A percentile compares a stretch with the other conserved stretches of the same genome.
Conservation (phyloP, 2,113 vertebrate species). For the Cyanistes caeruleus region DNA sequence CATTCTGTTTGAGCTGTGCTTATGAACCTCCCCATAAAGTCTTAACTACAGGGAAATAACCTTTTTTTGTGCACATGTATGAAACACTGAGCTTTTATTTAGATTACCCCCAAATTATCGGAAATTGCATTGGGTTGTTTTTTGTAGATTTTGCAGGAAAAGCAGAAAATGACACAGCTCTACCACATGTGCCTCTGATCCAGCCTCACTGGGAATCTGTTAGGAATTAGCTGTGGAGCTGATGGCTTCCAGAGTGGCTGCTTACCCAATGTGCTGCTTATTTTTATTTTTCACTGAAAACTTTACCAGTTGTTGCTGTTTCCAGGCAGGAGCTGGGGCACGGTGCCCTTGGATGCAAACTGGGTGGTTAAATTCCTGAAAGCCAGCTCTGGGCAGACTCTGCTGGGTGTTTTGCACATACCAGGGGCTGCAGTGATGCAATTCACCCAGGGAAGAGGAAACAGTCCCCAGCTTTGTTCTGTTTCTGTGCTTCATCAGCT, state of each 20-base stretch:
- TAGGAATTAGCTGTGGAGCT: neutral
- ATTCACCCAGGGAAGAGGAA: neutral
- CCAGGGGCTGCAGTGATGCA: neutral
- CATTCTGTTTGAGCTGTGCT: neutral
- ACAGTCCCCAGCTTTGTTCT: neutral
- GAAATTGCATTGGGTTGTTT: neutral
- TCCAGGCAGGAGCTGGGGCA: neutral
- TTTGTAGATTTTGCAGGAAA: neutral
- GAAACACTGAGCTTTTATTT: neutral
- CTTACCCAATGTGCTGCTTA: neutral
- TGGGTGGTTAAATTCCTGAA: neutral
- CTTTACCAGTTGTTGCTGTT: neutral
- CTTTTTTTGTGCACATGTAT: rapidly evolving
- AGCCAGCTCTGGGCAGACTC: neutral
- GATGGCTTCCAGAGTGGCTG: neutral
- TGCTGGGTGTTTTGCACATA: neutral
- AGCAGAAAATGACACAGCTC: neutral
- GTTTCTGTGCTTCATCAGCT: neutral
- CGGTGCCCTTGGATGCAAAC: neutral
- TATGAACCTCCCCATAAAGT: neutral
- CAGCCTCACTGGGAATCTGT: neutral
- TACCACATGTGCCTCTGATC: neutral
- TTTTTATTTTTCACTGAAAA: neutral
- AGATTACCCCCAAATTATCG: neutral
- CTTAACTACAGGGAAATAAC: neutral